phyloP scores from a whole-genome alignment of 1,140 invertebrate species.

The Drosophila pruinosa region DNA sequence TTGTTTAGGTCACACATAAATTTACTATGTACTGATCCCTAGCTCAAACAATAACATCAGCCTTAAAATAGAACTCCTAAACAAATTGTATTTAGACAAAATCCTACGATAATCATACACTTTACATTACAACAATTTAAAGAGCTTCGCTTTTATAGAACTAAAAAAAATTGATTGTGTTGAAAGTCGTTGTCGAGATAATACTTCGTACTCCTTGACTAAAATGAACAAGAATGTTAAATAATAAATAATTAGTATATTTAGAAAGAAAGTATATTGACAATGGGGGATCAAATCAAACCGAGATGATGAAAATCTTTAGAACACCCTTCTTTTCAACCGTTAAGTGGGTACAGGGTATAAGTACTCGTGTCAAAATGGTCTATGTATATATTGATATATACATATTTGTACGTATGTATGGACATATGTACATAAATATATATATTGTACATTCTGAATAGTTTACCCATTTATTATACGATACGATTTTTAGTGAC shows the following conservation, averaged over 20 bases:
- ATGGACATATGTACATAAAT: too few species aligned
- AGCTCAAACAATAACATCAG: not conserved
- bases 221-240: too few species aligned
- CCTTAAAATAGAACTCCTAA: not conserved
- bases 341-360: not conserved
- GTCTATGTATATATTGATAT: not conserved
- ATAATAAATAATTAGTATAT: not conserved
- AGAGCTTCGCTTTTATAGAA: not conserved
- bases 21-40: not conserved
- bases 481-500: not conserved
- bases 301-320: too few species aligned
- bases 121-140: not conserved
- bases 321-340: not conserved
- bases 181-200: not conserved
- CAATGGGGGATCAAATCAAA: too few species aligned
- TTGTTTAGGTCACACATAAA: conserved; percentile 3
- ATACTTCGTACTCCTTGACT: not conserved
- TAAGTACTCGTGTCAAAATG: not conserved
- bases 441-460: not conserved
- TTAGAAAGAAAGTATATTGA: not conserved
- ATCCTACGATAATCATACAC: not conserved
- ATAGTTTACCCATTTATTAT: not conserved
- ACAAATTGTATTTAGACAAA: not conserved
- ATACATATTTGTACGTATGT: too few species aligned
- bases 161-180: too few species aligned